These are phyloP conservation scores for Paracanthobrama guichenoti DNA, from an alignment of 2,113 vertebrate genomes.

Conservation along the genomic window DNA sequence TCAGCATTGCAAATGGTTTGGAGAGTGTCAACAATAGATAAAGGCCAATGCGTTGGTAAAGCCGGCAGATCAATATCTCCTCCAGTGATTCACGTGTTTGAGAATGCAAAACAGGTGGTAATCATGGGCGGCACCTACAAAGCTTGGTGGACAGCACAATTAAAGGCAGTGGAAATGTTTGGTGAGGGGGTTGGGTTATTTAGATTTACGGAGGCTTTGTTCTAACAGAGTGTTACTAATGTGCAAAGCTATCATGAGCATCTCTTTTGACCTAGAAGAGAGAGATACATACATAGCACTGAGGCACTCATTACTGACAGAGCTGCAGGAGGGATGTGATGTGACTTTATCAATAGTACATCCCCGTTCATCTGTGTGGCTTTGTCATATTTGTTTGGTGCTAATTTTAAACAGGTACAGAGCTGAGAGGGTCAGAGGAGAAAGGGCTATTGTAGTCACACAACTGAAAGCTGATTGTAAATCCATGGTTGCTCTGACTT, in stretches of 20 bases:
- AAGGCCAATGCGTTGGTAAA: slow-evolving; percentile 10
- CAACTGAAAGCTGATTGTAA: slow-evolving; percentile 20
- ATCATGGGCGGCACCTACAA: slow-evolving; percentile 6
- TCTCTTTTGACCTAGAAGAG: slow-evolving; percentile 26
- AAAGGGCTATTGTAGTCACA: slow-evolving; percentile 25
- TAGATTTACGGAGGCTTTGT: not conserved
- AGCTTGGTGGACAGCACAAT: not conserved
- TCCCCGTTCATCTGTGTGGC: not conserved
- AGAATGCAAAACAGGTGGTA: slow-evolving; percentile 57
- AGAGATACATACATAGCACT: not conserved
- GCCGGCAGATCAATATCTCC: slow-evolving; percentile 51
- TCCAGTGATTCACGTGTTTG: slow-evolving; percentile 48
- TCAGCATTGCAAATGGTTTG: slow-evolving; percentile 48
- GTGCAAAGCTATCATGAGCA: slow-evolving; percentile 2
- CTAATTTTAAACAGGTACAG: not conserved
- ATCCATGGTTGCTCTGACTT: not conserved
- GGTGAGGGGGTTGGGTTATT: not conserved
- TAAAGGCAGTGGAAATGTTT: slow-evolving; percentile 8
- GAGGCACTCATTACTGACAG: slow-evolving; percentile 5
- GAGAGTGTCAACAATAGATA: slow-evolving; percentile 29
- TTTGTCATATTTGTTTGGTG: slow-evolving; percentile 22
- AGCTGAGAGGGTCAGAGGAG: not conserved
- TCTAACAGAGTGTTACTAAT: not conserved
- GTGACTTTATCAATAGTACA: slow-evolving; percentile 21
- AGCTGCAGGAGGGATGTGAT: not conserved